Evolutionary conservation across 2,797 vertebrate species (phyloP), one percentile per base, ranked within the genome.

Genomic region (Rhyacichthys aspro): DNA sequence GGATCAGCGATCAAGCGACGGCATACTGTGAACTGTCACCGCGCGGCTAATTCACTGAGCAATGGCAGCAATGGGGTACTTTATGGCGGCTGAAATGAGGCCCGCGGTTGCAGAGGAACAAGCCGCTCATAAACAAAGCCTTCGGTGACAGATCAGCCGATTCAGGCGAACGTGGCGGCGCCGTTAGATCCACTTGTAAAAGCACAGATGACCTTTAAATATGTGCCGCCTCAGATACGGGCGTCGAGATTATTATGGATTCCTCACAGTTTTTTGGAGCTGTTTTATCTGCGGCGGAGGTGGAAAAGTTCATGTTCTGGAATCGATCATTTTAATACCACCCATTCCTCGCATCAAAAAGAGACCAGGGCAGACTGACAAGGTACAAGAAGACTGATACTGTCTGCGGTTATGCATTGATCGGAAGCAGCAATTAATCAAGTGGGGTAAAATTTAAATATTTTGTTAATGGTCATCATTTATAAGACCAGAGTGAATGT

Each of bases 141-240:
- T 65, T 84, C 76, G 62, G 77, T 89, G 90, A 91, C 89, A 90
- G 88, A 88, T 85, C 72, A 79, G 88, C 83, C 90, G 82, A 88
- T 90, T 90, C 86, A 63, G 73, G 81, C 70, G 78, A 90, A 86
- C 81, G 71, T 72, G 80, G 75, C 47, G 70, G 79, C 53, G 66
- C 80, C 82, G 86, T 92, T 89, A 91, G 73, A 71, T 73, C 74
- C 73, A 74, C 88, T 89, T 89, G 85, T 89, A 89, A 91, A 89
- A 88, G 82, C 86, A 88, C 55, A 41, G 41, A 74, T 89, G 88
- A 91, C 87, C 90, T 91, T 90, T 90, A 86, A 89, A 88, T 86
- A 88, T 86, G 81, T 85, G 76, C 82, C 52, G 74, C 74, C 66
- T 17, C 50, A 84, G 80, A 81, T 79, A 76, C 34, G 54, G 65